A percentile compares a stretch with the other conserved stretches of the same genome.
These are phyloP conservation scores for Dolichoris vasculosae DNA, from an alignment of 1,140 invertebrate genomes.

Conservation along the genomic window DNA sequence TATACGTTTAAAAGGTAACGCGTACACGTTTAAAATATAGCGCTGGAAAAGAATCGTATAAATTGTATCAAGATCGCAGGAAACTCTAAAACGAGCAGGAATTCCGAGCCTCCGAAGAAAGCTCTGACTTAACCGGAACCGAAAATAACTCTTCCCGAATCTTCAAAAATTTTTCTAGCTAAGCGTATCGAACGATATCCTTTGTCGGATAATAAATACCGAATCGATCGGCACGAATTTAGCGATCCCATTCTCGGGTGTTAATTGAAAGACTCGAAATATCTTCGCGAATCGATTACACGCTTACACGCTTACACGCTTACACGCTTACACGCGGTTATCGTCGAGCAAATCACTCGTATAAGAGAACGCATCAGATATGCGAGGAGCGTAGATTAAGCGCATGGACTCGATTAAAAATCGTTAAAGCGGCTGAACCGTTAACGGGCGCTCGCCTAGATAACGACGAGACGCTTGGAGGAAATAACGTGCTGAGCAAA, in stretches of 20 bases:
- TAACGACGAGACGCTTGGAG: neutral
- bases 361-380: neutral
- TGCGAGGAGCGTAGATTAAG: neutral
- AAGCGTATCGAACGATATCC: too few species aligned
- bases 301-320: neutral
- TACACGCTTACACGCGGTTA: neutral
- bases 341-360: neutral
- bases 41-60: neutral
- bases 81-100: neutral
- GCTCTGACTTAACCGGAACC: neutral
- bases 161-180: neutral
- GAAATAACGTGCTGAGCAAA: neutral
- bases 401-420: neutral
- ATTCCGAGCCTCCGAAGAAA: neutral
- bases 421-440: neutral
- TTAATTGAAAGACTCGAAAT: too few species aligned
- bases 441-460: neutral
- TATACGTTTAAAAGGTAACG: constrained; percentile 9
- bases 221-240: neutral
- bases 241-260: neutral
- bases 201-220: too few species aligned
- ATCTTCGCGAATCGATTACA: neutral
- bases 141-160: neutral
- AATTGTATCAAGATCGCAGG: neutral
- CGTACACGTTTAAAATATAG: neutral